A percentile compares a stretch with the other conserved stretches of the same genome.
These are phyloP conservation scores for Lordiphosa clarofinis DNA, from an alignment of 1,140 invertebrate genomes.

Conservation along the genomic window DNA sequence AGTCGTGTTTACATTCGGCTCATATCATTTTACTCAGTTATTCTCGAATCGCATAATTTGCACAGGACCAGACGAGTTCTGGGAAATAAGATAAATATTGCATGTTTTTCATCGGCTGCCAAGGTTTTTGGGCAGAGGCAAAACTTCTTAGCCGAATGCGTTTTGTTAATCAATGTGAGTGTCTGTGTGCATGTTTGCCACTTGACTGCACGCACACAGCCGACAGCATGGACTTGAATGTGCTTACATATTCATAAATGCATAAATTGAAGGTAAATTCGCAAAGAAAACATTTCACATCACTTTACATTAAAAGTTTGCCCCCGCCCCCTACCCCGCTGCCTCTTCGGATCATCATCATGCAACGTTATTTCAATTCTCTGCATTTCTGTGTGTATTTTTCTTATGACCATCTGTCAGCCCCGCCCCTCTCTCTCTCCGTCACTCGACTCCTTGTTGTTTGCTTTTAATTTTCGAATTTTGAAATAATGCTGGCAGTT, in stretches of 20 bases:
- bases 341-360: background rate
- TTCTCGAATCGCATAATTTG: slow-evolving; percentile 37
- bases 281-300: slow-evolving; percentile 75
- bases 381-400: slow-evolving; percentile 28
- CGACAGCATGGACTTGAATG: slow-evolving; percentile 40
- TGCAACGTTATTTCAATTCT: slow-evolving; percentile 13
- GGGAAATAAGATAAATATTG: slow-evolving; percentile 6
- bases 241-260: slow-evolving; percentile 78
- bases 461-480: slow-evolving; percentile 78
- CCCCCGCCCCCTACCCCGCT: slow-evolving; percentile 1
- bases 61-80: slow-evolving; percentile 36
- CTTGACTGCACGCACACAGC: slow-evolving; percentile 57
- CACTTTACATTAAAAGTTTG: slow-evolving; percentile 70
- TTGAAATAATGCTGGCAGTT: slow-evolving; percentile 76
- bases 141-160: slow-evolving; percentile 71
- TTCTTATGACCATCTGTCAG: slow-evolving; percentile 51
- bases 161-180: slow-evolving; percentile 62
- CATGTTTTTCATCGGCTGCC: slow-evolving; percentile 3
- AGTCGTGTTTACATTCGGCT: slow-evolving; percentile 20
- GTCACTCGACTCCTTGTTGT: slow-evolving; percentile 47
- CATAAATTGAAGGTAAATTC: slow-evolving; percentile 78
- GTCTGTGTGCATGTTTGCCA: slow-evolving; percentile 33
- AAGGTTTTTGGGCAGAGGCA: slow-evolving; percentile 34
- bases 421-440: slow-evolving; percentile 1
- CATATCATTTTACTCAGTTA: slow-evolving; percentile 8